phyloP scores from a whole-genome alignment of 2,797 vertebrate genomes.

The Cygnus olor region DNA sequence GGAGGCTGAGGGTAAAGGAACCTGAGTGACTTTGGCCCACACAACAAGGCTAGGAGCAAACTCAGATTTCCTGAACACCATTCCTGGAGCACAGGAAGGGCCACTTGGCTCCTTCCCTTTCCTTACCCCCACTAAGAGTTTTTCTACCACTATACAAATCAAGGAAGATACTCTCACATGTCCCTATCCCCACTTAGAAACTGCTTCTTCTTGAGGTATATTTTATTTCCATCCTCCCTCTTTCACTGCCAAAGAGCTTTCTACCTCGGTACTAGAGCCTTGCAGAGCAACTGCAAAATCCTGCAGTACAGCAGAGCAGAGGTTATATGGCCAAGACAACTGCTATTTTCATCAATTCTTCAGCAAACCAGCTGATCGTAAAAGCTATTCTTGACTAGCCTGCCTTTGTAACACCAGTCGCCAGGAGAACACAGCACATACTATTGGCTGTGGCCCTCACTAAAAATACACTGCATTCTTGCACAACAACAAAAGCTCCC shows the following conservation, averaged over 20 bases:
- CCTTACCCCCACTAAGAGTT: not conserved
- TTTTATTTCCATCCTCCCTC: not conserved
- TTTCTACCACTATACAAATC: not conserved
- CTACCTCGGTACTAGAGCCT: not conserved
- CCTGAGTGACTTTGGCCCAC: not conserved
- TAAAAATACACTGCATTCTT: constrained; percentile 78
- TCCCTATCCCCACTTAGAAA: not conserved
- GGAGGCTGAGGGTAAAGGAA: not conserved
- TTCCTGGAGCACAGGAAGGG: not conserved
- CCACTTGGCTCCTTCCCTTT: not conserved
- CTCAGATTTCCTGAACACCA: not conserved
- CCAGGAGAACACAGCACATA: constrained; percentile 50
- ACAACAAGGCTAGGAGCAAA: not conserved
- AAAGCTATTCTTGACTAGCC: constrained; percentile 47
- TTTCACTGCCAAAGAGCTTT: not conserved
- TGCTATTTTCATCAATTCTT: constrained; percentile 64
- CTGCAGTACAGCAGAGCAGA: not conserved
- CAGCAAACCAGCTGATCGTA: constrained; percentile 40
- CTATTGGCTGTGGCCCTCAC: constrained; percentile 58
- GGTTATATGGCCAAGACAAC: not conserved
- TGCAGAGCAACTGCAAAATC: not conserved
- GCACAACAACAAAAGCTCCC: constrained; percentile 72
- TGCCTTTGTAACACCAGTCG: constrained; percentile 41
- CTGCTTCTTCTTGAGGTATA: not conserved
- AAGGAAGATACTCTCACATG: not conserved